A percentile compares a stretch with the other conserved stretches of the same genome.
Evolutionary conservation across 2,888 invertebrate genomes (phyloP).

Genomic region (Pogonocherus hispidulus): DNA sequence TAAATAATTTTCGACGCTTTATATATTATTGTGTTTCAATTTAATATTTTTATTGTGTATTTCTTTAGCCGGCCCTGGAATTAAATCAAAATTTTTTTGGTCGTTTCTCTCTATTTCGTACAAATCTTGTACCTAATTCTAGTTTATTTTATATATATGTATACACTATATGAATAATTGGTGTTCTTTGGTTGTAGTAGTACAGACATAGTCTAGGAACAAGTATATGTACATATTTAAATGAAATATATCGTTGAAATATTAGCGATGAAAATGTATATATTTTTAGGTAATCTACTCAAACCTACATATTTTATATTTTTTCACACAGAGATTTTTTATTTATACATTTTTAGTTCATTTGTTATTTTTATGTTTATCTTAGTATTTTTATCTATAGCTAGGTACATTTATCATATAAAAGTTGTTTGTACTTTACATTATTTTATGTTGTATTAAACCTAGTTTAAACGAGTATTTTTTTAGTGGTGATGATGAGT

Average conservation of each 20-base stretch:
- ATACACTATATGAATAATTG: neutral
- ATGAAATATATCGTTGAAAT: conserved; percentile 2
- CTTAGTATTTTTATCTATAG: neutral
- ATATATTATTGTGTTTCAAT: no score
- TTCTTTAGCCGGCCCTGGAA: no score
- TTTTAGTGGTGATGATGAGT: neutral
- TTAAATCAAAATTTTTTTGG: no score
- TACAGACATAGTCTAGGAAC: neutral
- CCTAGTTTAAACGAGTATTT: neutral
- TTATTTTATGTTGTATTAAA: conserved; percentile 9
- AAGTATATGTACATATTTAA: conserved; percentile 4
- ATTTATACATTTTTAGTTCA: conserved; percentile 5
- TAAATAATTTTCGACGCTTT: no score
- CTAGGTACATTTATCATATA: conserved; percentile 12
- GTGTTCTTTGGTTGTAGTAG: conserved; percentile 10
- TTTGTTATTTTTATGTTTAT: no score
- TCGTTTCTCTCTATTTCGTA: neutral
- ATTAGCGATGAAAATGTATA: neutral
- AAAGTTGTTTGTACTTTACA: conserved; percentile 13
- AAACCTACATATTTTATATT: neutral
- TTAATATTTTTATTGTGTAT: no score
- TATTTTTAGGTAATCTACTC: neutral
- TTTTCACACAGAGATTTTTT: neutral
- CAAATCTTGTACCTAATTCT: neutral
- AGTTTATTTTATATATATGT: no score